Evolutionary conservation across 2,888 invertebrate species (phyloP).

Genomic region (Campopleginae sp.): DNA sequence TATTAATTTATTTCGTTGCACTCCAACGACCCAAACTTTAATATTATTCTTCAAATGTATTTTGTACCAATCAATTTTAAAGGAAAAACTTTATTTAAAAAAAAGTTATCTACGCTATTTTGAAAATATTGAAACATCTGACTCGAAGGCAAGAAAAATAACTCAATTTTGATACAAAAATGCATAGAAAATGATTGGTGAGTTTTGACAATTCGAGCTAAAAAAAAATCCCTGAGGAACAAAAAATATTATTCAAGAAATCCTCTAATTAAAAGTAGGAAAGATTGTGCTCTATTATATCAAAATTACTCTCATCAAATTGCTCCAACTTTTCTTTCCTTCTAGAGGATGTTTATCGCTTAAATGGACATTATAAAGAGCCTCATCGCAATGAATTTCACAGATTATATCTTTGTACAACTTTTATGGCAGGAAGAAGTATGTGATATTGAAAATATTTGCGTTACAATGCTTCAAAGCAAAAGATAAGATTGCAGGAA

Average conservation of each 20-base stretch:
- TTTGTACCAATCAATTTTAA: no score
- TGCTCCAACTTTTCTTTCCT: not conserved
- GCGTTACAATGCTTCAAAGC: not conserved
- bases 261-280: not conserved
- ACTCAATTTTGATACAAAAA: not conserved
- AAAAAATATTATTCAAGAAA: not conserved
- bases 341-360: not conserved
- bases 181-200: not conserved
- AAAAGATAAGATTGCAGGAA: not conserved
- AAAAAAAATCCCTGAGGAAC: not conserved
- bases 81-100: no score
- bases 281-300: not conserved
- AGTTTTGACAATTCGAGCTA: no score
- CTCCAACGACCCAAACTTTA: no score
- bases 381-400: not conserved
- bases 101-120: no score
- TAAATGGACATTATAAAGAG: constrained; percentile 1
- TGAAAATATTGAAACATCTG: no score
- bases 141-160: no score
- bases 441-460: not conserved
- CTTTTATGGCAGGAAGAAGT: not conserved
- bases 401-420: not conserved
- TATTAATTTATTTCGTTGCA: no score
- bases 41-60: no score
- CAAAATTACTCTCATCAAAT: not conserved